Percentiles rank a stretch among this genome's conserved stretches.
phyloP scores from a whole-genome alignment of 2,888 invertebrate genomes.

The Pheosia gnoma region DNA sequence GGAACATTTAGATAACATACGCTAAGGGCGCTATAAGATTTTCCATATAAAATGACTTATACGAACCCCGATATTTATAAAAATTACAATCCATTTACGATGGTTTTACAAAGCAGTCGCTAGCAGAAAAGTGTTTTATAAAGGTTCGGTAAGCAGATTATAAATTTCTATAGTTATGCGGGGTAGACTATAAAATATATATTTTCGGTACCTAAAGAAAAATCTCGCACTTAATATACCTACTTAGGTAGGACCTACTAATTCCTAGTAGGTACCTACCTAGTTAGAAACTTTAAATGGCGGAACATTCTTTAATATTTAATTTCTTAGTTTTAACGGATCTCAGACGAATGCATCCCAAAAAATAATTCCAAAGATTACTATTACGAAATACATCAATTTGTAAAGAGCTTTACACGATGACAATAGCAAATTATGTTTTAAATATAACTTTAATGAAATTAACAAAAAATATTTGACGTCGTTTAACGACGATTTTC shows the following conservation, averaged over 20 bases:
- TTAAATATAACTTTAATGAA: slow-evolving; percentile 32
- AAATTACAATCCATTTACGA: background rate
- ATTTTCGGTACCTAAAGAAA: background rate
- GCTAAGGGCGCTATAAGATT: too few relatives aligned
- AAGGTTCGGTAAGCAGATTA: too few relatives aligned
- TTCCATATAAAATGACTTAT: too few relatives aligned
- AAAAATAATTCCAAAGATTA: slow-evolving; percentile 65
- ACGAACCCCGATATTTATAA: too few relatives aligned
- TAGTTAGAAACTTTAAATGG: slow-evolving; percentile 1
- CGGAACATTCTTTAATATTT: slow-evolving; percentile 17
- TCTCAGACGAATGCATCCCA: slow-evolving; percentile 66
- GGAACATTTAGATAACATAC: too few relatives aligned
- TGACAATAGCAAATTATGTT: slow-evolving; percentile 67
- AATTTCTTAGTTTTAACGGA: slow-evolving; percentile 43
- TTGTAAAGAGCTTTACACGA: slow-evolving; percentile 63
- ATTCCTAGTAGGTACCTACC: background rate
- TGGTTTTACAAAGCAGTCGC: background rate
- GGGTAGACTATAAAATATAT: too few relatives aligned
- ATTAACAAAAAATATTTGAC: slow-evolving; percentile 48
- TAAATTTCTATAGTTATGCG: too few relatives aligned
- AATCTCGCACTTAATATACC: background rate
- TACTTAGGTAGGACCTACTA: too few relatives aligned
- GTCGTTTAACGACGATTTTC: slow-evolving; percentile 55
- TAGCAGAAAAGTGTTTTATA: background rate
- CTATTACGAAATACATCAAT: slow-evolving; percentile 36